Percentiles rank a stretch among this genome's conserved stretches.
These are phyloP conservation scores for Manacus vitellinus DNA, from an alignment of 2,113 vertebrate species.

Conservation along the genomic window DNA sequence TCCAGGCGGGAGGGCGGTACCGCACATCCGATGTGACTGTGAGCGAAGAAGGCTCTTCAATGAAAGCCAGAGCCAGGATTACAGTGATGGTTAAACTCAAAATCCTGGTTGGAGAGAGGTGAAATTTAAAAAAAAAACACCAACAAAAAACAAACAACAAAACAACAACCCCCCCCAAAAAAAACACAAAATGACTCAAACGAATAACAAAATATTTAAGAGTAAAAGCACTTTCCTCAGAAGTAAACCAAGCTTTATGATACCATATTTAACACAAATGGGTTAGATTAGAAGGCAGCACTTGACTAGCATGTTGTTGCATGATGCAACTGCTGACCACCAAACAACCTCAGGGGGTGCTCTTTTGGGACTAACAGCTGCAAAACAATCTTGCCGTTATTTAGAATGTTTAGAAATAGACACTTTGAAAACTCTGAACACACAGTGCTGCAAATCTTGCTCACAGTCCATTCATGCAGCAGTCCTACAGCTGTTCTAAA, in stretches of 20 bases:
- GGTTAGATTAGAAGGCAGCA: background rate
- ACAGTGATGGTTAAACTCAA: conserved; percentile 81
- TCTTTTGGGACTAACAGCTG: background rate
- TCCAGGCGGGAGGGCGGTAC: conserved; percentile 74
- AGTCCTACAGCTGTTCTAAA: background rate
- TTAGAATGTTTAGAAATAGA: background rate
- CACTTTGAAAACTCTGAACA: background rate
- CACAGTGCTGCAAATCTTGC: background rate
- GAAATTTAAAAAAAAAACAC: background rate
- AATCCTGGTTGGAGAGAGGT: conserved; percentile 63
- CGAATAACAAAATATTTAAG: background rate
- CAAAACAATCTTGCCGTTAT: background rate
- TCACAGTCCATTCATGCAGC: background rate
- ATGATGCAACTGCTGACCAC: background rate
- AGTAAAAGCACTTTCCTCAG: background rate
- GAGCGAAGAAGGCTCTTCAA: conserved; percentile 89
- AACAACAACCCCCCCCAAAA: background rate
- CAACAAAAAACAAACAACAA: too few species aligned
- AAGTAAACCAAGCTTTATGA: background rate
- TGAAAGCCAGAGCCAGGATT: conserved; percentile 86
- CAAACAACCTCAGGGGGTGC: background rate
- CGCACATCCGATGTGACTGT: conserved; percentile 84
- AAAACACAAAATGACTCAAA: background rate
- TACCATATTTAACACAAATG: background rate
- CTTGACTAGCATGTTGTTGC: background rate